A percentile compares a stretch with the other conserved stretches of the same genome.
These are phyloP conservation scores for Drosophila santomea DNA, from an alignment of 1,140 invertebrate genomes.

Conservation along the genomic window DNA sequence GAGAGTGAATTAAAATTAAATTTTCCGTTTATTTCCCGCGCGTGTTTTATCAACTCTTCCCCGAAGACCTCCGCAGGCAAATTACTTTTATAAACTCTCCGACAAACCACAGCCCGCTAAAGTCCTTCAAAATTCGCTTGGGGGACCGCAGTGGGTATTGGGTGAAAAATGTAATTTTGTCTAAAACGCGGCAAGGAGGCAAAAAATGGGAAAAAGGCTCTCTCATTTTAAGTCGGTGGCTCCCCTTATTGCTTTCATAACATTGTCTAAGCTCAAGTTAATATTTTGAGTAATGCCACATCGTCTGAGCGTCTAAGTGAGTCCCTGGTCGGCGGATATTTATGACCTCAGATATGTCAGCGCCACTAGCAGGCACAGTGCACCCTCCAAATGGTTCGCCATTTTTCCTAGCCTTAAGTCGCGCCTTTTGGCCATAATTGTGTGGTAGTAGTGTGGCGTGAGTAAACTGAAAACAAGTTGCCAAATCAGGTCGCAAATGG, in stretches of 20 bases:
- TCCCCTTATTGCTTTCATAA: constrained; percentile 44
- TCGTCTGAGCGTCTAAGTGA: constrained; percentile 71
- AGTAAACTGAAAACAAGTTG: constrained; percentile 22
- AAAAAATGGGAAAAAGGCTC: constrained; percentile 20
- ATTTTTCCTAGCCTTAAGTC: constrained; percentile 47
- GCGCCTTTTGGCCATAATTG: constrained; percentile 35
- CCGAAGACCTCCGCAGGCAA: constrained; percentile 50
- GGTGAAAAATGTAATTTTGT: constrained; percentile 62
- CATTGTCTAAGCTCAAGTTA: constrained; percentile 61
- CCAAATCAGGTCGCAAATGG: constrained; percentile 27
- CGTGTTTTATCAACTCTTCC: constrained; percentile 12
- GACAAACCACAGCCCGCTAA: constrained; percentile 45
- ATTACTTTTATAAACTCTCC: constrained; percentile 75
- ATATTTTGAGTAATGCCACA: constrained; percentile 75
- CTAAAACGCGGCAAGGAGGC: constrained; percentile 34
- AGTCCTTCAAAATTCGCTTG: constrained; percentile 37
- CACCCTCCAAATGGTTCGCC: constrained; percentile 28
- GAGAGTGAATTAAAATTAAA: constrained; percentile 75
- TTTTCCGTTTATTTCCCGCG: constrained; percentile 24
- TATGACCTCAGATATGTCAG: constrained; percentile 58
- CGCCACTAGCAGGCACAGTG: constrained; percentile 15
- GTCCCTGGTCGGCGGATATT: constrained; percentile 49
- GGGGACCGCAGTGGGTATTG: constrained; percentile 18
- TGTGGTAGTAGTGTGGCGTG: constrained; percentile 17
- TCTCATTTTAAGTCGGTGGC: neutral